Evolutionary conservation across 2,113 vertebrate genomes (phyloP), one percentile per base, ranked within the genome.

Genomic region (Miniopterus natalensis): DNA sequence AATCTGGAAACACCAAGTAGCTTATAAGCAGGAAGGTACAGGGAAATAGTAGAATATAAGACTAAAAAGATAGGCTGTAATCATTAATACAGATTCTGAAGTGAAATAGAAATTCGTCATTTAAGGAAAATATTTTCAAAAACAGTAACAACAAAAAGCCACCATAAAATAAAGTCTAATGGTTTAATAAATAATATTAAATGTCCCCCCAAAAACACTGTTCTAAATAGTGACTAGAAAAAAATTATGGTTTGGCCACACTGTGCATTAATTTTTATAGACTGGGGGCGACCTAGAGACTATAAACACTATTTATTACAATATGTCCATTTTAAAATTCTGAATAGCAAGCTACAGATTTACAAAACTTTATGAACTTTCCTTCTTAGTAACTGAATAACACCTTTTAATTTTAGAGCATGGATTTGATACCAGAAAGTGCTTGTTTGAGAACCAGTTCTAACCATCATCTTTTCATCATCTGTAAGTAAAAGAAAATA

Each of bases 191-290:
- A 5, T 73, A 55, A 70, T 42, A 91, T 40, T 91, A 88, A 68
- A 81, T 53, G 7, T n/a, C 27, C 21, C 18, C 15, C 31, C 15
- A 40, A 8, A 88, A 81, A 49, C 14, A 66, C 27, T 47, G 15
- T 78, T 92, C 45, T 84, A 95, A 97, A 91, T 21, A 49, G 57
- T 63, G 21, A 95, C 20, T 63, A 90, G 59, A 88, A 90, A 80
- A 12, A 74, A 88, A 81, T 55, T 15, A 29, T 42, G 47, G 12
- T 40, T 79, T 1, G 8, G 29, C 29, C 31, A 65, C n/a, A 63
- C 6, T 88, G 9, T 53, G 0, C 20, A 77, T 70, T 66, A 84
- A 17, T 55, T 89, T 70, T 80, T 36, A 88, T 3, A 81, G 49
- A 55, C 11, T 63, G 25, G 45, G 73, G 45, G 23, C 8, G 71